Evolutionary conservation across 2,797 vertebrate genomes (phyloP), one percentile per base, ranked within the genome.

Genomic region (Tolypeutes matacus): DNA sequence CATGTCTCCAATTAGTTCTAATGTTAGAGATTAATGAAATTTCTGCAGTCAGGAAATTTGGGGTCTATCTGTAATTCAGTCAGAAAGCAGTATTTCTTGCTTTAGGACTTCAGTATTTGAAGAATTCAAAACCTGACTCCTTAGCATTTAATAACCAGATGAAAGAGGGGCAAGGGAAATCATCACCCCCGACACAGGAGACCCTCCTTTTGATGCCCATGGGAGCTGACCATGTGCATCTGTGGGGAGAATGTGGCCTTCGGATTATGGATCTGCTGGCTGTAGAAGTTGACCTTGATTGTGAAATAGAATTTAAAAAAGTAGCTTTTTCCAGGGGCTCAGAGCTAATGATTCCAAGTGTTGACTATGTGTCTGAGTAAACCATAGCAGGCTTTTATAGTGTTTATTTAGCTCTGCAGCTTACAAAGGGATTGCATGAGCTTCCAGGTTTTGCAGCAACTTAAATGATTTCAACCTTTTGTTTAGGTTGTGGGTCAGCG

Each of bases 401-500:
- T 95, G 95, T 98, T 98, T 98, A 97, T 95, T 98, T 97, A 97
- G 96, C 94, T 95, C 95, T 93, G 93, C 77, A 90, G 97, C 88
- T 98, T 97, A 97, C 65, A 97, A 97, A 98, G 97, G 96, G 89
- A 67, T 49, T 95, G 88, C 92, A 90, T 94, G 96, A 91, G 96
- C 78, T 89, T 98, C 95, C 70, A 36, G 46, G 46, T 69, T 98
- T 98, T 98, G 98, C 98, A 98, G 96, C 83, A 97, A 95, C 93
- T 88, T 94, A 98, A 97, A 93, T 95, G 95, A 96, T 98, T 97
- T 76, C 97, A 97, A 98, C 97, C 96, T 98, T 97, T 97, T 97
- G 97, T 98, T 98, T 98, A 96, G 95, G 81, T 96, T 97, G 96
- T 96, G 96, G 98, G 98, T 98, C 98, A 98, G 89, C 49, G 77